Base-by-base conservation (phyloP, 2,888 invertebrate genomes). In the Agonopterix subpropinquella region DNA sequence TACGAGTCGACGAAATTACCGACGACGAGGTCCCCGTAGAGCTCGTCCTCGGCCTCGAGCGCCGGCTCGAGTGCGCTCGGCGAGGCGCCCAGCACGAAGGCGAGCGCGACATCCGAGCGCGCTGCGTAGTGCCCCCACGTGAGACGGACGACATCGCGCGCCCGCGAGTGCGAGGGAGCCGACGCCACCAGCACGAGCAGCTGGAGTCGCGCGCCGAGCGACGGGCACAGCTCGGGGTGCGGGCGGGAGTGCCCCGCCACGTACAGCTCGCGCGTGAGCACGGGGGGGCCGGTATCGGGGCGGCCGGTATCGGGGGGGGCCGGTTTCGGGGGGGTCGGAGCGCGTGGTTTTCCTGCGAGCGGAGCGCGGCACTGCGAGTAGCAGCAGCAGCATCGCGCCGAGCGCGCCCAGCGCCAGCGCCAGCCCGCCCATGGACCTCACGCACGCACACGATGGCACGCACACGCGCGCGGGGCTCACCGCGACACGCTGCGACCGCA, bases 1-100 rank as follows among this genome's bases (percentile, higher is more conserved):
- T 96, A 95, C 2, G 93, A 92, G 78, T 96, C 96, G 39, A 93
- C 73, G 64, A 92, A 95, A 4, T 11, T 9, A 1, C 41, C 41
- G 1, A 11, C 11, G n/a, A 41, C 11, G 9, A 41, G 11, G 4
- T 41, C 41, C n/a, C 41, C 11, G 4, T 2, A 41, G 41, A 9
- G 41, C 11, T 9, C 41, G 11, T 41, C 41, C 11, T 41, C 41
- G 7, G 10, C 41, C n/a, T 41, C n/a, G n/a, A 41, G 41, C 41
- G 10, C 7, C 7, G n/a, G 10, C 10, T 7, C 1, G 9, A n/a
- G 41, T 2, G 41, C 11, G 1, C 1, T 7, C 7, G 41, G 41
- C n/a, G 41, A 4, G 8, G 8, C 41, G n/a, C 41, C 41, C 11
- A 41, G 41, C 10, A 41, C 2, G 41, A 41, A 41, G 1, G 10